These are phyloP conservation scores for Laspeyria flexula DNA, from an alignment of 2,888 invertebrate genomes.

Conservation along the genomic window DNA sequence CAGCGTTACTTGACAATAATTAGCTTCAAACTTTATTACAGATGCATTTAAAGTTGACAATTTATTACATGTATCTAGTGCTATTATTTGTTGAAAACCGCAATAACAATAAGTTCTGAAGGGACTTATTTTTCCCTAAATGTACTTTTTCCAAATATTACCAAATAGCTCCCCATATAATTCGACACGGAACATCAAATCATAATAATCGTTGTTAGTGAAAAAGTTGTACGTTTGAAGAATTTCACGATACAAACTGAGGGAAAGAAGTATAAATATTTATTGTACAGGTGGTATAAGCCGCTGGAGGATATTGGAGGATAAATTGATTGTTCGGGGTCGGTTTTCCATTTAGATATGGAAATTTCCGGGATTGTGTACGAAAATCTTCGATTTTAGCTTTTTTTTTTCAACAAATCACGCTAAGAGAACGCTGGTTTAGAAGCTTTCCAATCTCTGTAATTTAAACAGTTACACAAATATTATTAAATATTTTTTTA, in stretches of 20 bases:
- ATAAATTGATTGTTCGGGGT: slow-evolving; percentile 86
- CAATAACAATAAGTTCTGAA: not conserved
- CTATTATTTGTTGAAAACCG: no score
- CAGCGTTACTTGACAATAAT: no score
- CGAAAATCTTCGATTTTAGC: slow-evolving; percentile 83
- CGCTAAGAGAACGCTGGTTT: slow-evolving; percentile 61
- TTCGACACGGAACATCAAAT: slow-evolving; percentile 22
- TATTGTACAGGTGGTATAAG: slow-evolving; percentile 86
- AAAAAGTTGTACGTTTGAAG: slow-evolving; percentile 52
- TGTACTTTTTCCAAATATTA: not conserved
- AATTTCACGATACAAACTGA: slow-evolving; percentile 72
- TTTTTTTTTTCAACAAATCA: slow-evolving; percentile 79
- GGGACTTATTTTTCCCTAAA: not conserved
- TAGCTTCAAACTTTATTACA: no score
- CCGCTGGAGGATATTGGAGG: slow-evolving; percentile 84
- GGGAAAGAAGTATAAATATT: slow-evolving; percentile 82
- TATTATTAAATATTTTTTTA: not conserved
- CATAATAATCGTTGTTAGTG: slow-evolving; percentile 34
- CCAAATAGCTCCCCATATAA: slow-evolving; percentile 1
- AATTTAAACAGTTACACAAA: slow-evolving; percentile 28
- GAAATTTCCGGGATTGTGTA: slow-evolving; percentile 85
- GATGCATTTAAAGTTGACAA: no score
- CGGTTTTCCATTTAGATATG: slow-evolving; percentile 87
- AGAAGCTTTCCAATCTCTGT: slow-evolving; percentile 50
- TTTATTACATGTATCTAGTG: no score